Conservation (phyloP, 2,888 invertebrate species). For the Diaprepes abbreviatus region DNA sequence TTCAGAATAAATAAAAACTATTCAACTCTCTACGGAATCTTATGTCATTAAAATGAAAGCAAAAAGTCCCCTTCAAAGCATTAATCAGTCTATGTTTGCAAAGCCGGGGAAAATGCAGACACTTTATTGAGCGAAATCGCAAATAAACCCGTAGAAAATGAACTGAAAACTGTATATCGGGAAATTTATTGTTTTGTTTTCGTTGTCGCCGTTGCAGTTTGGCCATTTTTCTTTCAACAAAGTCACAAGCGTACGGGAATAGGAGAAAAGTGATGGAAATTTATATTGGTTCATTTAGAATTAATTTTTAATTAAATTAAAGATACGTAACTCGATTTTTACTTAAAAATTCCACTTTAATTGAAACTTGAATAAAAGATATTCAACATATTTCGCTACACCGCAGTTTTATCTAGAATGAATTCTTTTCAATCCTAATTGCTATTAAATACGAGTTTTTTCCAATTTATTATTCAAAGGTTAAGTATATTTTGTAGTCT, state of each 20-base stretch:
- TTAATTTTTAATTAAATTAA: too few relatives aligned
- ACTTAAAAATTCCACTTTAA: too few relatives aligned
- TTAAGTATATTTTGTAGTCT: too few relatives aligned
- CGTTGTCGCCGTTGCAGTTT: conserved; percentile 55
- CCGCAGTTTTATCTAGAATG: too few relatives aligned
- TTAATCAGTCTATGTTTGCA: conserved; percentile 58
- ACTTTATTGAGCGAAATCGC: conserved; percentile 62
- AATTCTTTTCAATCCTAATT: too few relatives aligned
- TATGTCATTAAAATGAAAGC: conserved; percentile 40
- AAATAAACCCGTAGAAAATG: conserved; percentile 65
- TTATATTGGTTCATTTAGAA: too few relatives aligned
- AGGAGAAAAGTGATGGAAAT: too few relatives aligned
- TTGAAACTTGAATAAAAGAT: too few relatives aligned
- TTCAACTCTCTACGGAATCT: not conserved
- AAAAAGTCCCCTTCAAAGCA: conserved; percentile 43
- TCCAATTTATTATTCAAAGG: too few relatives aligned
- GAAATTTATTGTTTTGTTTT: conserved; percentile 68
- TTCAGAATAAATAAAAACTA: not conserved
- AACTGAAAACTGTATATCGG: conserved; percentile 66
- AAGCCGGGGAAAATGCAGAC: conserved; percentile 58
- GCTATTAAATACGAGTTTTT: too few relatives aligned
- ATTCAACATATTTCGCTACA: too few relatives aligned
- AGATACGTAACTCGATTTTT: too few relatives aligned
- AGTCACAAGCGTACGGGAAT: conserved; percentile 8
- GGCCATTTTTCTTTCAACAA: conserved; percentile 8